Conservation (phyloP, 2,113 vertebrate species). For the Neomonachus schauinslandi region DNA sequence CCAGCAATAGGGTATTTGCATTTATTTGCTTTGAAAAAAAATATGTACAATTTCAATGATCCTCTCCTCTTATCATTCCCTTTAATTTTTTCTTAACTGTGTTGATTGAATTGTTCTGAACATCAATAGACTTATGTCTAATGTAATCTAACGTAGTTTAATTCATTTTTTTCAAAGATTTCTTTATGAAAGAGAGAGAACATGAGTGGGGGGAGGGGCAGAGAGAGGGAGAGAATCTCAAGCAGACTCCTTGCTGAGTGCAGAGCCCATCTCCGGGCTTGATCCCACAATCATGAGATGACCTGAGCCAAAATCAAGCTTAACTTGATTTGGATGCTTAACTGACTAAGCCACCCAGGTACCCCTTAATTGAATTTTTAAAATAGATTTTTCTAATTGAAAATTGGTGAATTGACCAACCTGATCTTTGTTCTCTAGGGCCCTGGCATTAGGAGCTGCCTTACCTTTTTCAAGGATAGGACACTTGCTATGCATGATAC, state of each 20-base stretch:
- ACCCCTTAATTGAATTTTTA: background rate
- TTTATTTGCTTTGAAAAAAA: background rate
- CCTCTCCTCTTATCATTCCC: background rate
- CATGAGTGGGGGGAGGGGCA: background rate
- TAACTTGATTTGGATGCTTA: background rate
- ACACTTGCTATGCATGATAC: fast-evolving
- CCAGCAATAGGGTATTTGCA: background rate
- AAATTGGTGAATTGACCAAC: background rate
- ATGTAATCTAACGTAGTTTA: background rate
- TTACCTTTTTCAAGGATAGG: background rate
- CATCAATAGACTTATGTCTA: background rate
- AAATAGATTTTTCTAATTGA: constrained; percentile 1
- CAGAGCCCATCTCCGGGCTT: background rate
- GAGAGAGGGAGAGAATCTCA: background rate
- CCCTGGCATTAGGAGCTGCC: background rate
- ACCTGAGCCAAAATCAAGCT: background rate
- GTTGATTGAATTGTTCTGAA: background rate
- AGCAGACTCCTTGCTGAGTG: background rate
- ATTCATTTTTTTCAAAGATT: background rate
- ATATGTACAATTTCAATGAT: background rate
- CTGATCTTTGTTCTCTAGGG: background rate
- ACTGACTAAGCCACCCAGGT: background rate
- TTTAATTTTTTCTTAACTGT: background rate
- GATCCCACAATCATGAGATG: background rate
- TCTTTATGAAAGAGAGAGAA: background rate